Evolutionary conservation across 2,888 invertebrate genomes (phyloP).

Genomic region (Noctua pronuba): DNA sequence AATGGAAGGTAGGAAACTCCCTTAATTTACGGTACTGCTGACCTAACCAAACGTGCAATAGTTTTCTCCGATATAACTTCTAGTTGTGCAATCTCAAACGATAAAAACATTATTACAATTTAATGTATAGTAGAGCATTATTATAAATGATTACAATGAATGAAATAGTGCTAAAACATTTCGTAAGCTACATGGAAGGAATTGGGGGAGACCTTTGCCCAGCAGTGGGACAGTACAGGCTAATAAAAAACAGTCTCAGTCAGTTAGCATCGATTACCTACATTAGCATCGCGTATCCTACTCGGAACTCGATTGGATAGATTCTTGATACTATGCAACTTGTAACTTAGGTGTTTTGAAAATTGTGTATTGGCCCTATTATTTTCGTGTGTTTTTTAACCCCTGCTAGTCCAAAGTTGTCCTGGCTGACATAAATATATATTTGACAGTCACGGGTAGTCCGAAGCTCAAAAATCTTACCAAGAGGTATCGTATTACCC

Average conservation of each 20-base stretch:
- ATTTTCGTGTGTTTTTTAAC: neutral
- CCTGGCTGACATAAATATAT: neutral
- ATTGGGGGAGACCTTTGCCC: too few relatives aligned
- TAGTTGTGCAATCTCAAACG: neutral
- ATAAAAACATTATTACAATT: too few relatives aligned
- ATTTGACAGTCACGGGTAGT: neutral
- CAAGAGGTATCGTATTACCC: neutral
- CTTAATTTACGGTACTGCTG: slow-evolving; percentile 21
- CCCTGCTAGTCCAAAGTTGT: neutral
- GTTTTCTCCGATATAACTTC: neutral
- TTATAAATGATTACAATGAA: neutral
- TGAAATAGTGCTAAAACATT: neutral
- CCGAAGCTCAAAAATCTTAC: neutral
- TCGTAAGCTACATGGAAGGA: neutral
- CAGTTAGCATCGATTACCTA: neutral
- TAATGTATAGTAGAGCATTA: neutral
- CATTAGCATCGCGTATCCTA: too few relatives aligned
- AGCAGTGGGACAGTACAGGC: too few relatives aligned
- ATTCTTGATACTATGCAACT: slow-evolving; percentile 30
- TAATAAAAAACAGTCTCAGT: neutral
- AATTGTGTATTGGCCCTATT: too few relatives aligned
- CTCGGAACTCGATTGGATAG: neutral
- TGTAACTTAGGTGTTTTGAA: neutral
- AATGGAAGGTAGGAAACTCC: slow-evolving; percentile 18
- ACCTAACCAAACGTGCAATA: neutral